phyloP scores from a whole-genome alignment of 2,888 invertebrate species.

The Metacarcinus magister region DNA sequence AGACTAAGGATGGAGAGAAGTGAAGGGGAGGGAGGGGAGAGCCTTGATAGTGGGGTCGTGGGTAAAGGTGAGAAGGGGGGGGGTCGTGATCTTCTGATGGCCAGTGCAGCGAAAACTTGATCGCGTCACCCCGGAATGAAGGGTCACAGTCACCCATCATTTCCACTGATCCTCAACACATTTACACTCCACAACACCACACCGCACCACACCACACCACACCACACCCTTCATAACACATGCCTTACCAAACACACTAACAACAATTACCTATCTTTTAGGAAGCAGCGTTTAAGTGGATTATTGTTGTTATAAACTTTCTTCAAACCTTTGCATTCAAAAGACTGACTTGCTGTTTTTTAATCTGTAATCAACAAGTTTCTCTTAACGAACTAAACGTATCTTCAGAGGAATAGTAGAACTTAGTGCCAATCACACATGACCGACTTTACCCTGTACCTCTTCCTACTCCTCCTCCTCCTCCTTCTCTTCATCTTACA shows the following conservation, averaged over 20 bases:
- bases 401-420: neutral
- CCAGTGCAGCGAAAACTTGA: constrained; percentile 29
- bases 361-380: neutral
- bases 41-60: neutral
- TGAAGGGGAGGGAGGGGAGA: neutral
- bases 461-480: neutral
- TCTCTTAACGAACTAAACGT: neutral
- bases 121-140: neutral
- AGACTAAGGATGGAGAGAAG: neutral
- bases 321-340: neutral
- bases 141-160: neutral
- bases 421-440: neutral
- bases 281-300: neutral
- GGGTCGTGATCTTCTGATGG: constrained; percentile 4
- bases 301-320: neutral
- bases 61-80: neutral
- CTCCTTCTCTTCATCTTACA: neutral
- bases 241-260: no score
- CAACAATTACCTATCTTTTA: no score
- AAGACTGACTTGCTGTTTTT: neutral
- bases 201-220: neutral
- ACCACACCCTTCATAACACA: neutral
- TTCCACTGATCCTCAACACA: constrained; percentile 3
- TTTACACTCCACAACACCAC: neutral
- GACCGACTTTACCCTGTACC: neutral